phyloP scores from a whole-genome alignment of 1,140 invertebrate species.

The Oncopeltus fasciatus region DNA sequence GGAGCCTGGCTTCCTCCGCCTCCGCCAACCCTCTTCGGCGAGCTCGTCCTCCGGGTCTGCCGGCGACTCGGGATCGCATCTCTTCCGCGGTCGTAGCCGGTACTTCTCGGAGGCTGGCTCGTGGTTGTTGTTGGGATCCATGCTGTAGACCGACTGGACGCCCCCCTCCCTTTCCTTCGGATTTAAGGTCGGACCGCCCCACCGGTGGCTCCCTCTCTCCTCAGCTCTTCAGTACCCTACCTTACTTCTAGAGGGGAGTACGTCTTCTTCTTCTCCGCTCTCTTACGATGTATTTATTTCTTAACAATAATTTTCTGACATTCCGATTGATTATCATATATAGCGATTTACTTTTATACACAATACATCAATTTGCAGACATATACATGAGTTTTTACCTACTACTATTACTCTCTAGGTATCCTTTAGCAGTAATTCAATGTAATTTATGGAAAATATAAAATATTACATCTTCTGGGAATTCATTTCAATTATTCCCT shows the following conservation, averaged over 20 bases:
- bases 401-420: too few species aligned
- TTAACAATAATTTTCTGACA: neutral
- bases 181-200: neutral
- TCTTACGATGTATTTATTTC: neutral
- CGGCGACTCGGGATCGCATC: slow-evolving; percentile 12
- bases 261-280: neutral
- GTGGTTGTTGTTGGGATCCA: slow-evolving; percentile 23
- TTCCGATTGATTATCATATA: neutral
- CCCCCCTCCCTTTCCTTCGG: neutral
- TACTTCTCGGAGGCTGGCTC: slow-evolving; percentile 24
- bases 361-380: too few species aligned
- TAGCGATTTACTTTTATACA: too few species aligned
- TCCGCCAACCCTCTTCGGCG: slow-evolving; percentile 22
- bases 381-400: too few species aligned
- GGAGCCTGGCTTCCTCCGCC: slow-evolving; percentile 29
- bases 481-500: too few species aligned
- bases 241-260: neutral
- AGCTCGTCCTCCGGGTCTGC: slow-evolving; percentile 17
- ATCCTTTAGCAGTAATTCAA: too few species aligned
- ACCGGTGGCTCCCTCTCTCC: neutral
- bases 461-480: too few species aligned
- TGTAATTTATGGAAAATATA: too few species aligned
- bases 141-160: neutral
- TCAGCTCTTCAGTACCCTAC: neutral
- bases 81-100: slow-evolving; percentile 24